Evolutionary conservation across 2,797 vertebrate genomes (phyloP).

Genomic region (Huso huso): DNA sequence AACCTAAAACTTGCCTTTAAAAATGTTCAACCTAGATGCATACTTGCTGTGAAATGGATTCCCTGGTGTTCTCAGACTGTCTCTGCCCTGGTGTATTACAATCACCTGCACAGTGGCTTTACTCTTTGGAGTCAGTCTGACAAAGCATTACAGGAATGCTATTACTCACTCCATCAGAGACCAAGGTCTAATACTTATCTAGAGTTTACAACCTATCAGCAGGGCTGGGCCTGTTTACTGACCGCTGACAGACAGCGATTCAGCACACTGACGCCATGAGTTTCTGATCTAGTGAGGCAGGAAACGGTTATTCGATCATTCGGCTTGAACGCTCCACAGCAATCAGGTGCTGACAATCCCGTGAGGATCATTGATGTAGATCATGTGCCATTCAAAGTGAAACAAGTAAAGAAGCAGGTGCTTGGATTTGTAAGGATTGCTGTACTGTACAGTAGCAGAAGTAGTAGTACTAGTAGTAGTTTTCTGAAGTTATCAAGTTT

Average conservation of each 20-base stretch:
- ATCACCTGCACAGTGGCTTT: constrained; percentile 3
- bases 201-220: background rate
- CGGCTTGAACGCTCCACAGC: too few species aligned
- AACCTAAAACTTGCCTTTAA: too few species aligned
- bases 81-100: background rate
- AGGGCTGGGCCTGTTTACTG: constrained; percentile 8
- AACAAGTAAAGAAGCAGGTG: too few species aligned
- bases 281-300: background rate
- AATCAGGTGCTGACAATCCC: too few species aligned
- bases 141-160: constrained; percentile 3
- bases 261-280: background rate
- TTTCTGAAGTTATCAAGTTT: too few species aligned
- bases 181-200: constrained; percentile 17
- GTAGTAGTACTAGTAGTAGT: too few species aligned
- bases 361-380: too few species aligned
- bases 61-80: background rate
- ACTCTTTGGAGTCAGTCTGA: constrained; percentile 34
- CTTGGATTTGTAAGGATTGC: too few species aligned
- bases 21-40: too few species aligned
- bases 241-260: background rate
- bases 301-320: background rate
- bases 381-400: too few species aligned
- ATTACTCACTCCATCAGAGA: background rate
- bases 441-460: too few species aligned
- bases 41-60: too few species aligned